phyloP scores from a whole-genome alignment of 2,113 vertebrate genomes.

The Diadophis punctatus region DNA sequence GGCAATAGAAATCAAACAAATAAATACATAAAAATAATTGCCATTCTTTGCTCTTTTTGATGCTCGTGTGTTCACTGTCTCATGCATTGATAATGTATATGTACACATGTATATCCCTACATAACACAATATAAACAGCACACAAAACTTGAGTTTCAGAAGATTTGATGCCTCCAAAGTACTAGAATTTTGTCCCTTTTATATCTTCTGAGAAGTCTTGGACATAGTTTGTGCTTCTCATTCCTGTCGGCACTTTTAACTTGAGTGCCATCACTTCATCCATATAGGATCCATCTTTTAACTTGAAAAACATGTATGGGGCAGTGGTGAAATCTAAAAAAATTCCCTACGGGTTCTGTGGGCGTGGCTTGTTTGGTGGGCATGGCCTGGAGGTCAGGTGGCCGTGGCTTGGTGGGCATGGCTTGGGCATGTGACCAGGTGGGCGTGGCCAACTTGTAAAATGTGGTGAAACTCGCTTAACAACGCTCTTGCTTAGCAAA shows the following conservation, averaged over 20 bases:
- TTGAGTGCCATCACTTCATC: not conserved
- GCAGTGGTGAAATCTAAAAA: too few species aligned
- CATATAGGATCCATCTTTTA: not conserved
- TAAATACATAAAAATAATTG: not conserved
- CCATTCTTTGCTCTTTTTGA: not conserved
- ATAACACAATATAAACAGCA: not conserved
- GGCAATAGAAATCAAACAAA: too few species aligned
- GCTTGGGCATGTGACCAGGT: too few species aligned
- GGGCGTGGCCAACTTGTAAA: too few species aligned
- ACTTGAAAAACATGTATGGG: not conserved
- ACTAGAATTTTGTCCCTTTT: not conserved
- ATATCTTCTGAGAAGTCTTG: not conserved
- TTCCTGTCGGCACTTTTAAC: not conserved
- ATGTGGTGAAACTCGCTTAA: too few species aligned
- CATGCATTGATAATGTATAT: not conserved
- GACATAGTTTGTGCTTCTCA: not conserved
- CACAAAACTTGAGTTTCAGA: not conserved
- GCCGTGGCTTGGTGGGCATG: too few species aligned
- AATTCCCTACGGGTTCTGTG: too few species aligned
- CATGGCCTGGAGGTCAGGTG: too few species aligned
- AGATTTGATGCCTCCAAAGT: not conserved
- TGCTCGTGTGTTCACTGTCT: not conserved
- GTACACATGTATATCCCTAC: not conserved
- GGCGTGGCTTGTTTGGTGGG: too few species aligned
- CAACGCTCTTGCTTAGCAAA: too few species aligned